Evolutionary conservation across 2,888 invertebrate genomes (phyloP).

Genomic region (Stenotaenia linearis): DNA sequence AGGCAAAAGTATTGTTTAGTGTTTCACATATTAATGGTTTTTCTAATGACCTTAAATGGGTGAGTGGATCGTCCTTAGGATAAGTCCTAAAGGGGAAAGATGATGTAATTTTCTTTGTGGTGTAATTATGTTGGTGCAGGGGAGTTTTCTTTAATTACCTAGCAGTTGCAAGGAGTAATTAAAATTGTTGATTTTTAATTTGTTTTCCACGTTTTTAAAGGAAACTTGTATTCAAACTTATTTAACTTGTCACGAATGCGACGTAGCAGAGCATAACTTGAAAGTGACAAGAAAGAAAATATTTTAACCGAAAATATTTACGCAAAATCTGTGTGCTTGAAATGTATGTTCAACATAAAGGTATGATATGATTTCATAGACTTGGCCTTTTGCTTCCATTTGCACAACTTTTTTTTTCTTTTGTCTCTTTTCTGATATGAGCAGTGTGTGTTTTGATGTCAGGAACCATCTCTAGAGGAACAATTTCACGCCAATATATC

Average conservation of each 20-base stretch:
- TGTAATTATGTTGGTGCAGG: not conserved
- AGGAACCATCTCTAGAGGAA: not conserved
- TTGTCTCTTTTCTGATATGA: not conserved
- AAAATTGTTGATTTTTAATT: not conserved
- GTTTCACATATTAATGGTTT: not conserved
- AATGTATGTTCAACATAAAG: not conserved
- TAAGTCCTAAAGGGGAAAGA: not conserved
- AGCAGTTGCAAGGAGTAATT: not conserved
- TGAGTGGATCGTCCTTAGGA: not conserved
- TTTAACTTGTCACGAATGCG: not conserved
- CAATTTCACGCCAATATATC: not conserved
- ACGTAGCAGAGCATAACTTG: not conserved
- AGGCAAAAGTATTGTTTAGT: not conserved
- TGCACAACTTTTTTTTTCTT: not conserved
- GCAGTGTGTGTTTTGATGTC: not conserved
- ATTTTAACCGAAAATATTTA: not conserved
- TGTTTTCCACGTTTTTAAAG: not conserved
- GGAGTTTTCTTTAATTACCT: not conserved
- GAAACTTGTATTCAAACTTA: not conserved
- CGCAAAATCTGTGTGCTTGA: not conserved
- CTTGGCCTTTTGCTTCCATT: not conserved
- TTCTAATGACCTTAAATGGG: not conserved
- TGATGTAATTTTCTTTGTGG: not conserved
- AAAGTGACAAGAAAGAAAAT: not conserved
- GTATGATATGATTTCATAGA: not conserved